phyloP scores from a whole-genome alignment of 37 sponge, comb jelly and placozoan genomes.

The Ianthella basta region DNA sequence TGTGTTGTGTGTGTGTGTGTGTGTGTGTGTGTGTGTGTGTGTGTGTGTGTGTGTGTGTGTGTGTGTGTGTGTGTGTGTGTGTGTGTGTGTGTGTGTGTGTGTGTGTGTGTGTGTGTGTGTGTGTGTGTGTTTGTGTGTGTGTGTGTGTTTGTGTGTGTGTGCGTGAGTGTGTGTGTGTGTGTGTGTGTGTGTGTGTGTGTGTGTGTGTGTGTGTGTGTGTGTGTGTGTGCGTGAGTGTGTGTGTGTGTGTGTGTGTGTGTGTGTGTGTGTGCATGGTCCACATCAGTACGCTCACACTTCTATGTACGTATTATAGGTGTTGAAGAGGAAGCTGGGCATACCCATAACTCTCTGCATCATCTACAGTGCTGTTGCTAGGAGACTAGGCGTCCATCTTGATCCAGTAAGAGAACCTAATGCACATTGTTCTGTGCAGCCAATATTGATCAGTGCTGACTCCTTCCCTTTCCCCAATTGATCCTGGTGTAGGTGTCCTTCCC shows the following conservation, averaged over 20 bases:
- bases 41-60: too few relatives aligned
- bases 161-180: conserved; percentile 37
- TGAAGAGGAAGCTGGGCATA: not conserved
- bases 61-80: not conserved
- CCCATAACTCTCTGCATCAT: conserved; percentile 31
- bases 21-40: too few relatives aligned
- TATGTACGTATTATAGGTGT: conserved; percentile 37
- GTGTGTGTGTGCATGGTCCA: not conserved
- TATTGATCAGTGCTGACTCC: not conserved
- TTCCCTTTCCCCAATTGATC: not conserved
- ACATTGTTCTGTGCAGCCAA: not conserved
- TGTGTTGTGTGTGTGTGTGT: too few relatives aligned
- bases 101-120: conserved; percentile 7
- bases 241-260: conserved; percentile 14
- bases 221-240: conserved; percentile 21
- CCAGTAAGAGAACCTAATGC: not conserved
- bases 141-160: conserved; percentile 31
- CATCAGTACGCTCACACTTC: not conserved
- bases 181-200: conserved; percentile 34
- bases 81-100: not conserved
- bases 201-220: conserved; percentile 35
- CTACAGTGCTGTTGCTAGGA: conserved; percentile 24
- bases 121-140: conserved; percentile 34
- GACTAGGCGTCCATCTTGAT: conserved; percentile 26
- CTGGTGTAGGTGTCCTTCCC: too few relatives aligned